Evolutionary conservation across 2,888 invertebrate species (phyloP).

Genomic region (Chrysina gloriosa): DNA sequence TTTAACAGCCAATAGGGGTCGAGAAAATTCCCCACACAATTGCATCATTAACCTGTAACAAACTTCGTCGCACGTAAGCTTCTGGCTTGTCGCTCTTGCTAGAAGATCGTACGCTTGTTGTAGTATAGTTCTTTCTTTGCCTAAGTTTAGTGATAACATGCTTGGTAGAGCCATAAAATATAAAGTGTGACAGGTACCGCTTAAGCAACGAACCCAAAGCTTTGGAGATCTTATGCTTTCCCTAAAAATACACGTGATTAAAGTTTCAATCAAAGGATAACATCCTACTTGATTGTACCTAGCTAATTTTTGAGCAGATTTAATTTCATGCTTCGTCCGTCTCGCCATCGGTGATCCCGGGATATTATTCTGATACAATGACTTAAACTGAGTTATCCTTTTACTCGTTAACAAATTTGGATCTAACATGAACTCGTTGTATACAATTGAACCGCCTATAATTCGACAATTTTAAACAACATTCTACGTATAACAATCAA

Average conservation of each 20-base stretch:
- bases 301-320: constrained; percentile 87
- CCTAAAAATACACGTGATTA: constrained; percentile 49
- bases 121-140: constrained; percentile 81
- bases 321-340: constrained; percentile 95
- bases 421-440: constrained; percentile 74
- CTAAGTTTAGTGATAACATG: constrained; percentile 76
- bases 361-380: constrained; percentile 62
- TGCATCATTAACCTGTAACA: constrained; percentile 99
- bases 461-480: no score
- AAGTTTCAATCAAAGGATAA: not conserved
- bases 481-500: constrained; percentile 15
- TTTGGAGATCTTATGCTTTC: constrained; percentile 71
- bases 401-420: constrained; percentile 67
- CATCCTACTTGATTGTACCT: constrained; percentile 62
- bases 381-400: constrained; percentile 59
- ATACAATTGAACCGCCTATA: constrained; percentile 68
- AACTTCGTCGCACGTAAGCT: constrained; percentile 93
- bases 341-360: constrained; percentile 93
- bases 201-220: constrained; percentile 91
- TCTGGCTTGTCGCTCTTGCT: constrained; percentile 85
- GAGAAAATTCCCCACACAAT: constrained; percentile 92
- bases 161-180: constrained; percentile 98
- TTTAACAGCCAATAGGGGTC: constrained; percentile 95
- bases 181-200: constrained; percentile 90
- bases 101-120: constrained; percentile 88